Evolutionary conservation across 2,888 invertebrate species (phyloP).

Genomic region (Sesia bembeciformis): DNA sequence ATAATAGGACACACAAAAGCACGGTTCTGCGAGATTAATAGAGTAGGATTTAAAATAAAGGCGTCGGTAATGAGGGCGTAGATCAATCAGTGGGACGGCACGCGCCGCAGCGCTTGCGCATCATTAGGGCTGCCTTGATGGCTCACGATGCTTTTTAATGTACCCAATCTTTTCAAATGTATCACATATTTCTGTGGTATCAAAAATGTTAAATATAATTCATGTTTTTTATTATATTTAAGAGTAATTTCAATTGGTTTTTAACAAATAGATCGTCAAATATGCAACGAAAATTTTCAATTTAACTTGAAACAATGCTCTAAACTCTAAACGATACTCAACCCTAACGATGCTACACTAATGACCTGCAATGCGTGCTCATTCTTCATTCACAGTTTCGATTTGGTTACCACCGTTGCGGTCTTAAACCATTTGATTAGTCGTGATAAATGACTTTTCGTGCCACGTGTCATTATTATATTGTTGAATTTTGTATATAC

Average conservation of each 20-base stretch:
- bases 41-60: constrained; percentile 18
- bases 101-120: constrained; percentile 31
- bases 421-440: constrained; percentile 24
- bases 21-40: constrained; percentile 4
- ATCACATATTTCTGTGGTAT: too few relatives aligned
- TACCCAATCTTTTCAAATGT: too few relatives aligned
- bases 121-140: constrained; percentile 14
- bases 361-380: constrained; percentile 26
- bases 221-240: too few relatives aligned
- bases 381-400: constrained; percentile 22
- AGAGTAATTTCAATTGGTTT: too few relatives aligned
- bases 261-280: too few relatives aligned
- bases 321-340: constrained; percentile 6
- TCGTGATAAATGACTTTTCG: constrained; percentile 12
- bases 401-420: constrained; percentile 21
- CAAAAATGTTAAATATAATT: too few relatives aligned
- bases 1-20: constrained; percentile 31
- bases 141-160: neutral
- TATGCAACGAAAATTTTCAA: too few relatives aligned
- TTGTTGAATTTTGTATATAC: constrained; percentile 3
- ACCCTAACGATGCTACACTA: constrained; percentile 20
- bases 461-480: constrained; percentile 3
- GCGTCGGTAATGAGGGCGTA: constrained; percentile 33
- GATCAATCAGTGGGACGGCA: constrained; percentile 43
- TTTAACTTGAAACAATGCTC: too few relatives aligned